phyloP scores from a whole-genome alignment of 2,113 vertebrate species.

The Amphiprion ocellaris region DNA sequence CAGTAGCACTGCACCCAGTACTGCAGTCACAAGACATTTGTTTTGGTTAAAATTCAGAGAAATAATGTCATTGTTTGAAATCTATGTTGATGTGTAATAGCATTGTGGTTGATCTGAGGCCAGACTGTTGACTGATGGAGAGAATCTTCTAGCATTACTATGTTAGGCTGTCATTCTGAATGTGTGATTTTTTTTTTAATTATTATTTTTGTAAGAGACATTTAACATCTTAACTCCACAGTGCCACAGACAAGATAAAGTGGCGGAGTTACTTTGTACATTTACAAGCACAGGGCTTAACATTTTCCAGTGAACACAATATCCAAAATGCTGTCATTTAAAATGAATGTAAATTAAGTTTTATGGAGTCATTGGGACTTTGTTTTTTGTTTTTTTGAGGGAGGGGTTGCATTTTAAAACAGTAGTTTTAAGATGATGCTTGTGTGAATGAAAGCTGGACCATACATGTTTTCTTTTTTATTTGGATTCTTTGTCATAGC shows the following conservation, averaged over 20 bases:
- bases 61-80: neutral
- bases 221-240: neutral
- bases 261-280: neutral
- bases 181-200: neutral
- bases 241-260: neutral
- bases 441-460: constrained; percentile 56
- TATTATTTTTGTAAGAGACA: neutral
- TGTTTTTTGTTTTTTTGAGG: constrained; percentile 17
- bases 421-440: constrained; percentile 67
- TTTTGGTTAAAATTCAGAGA: no score
- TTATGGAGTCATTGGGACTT: constrained; percentile 8
- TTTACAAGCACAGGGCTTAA: constrained; percentile 42
- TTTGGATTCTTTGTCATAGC: neutral
- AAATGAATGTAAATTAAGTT: constrained; percentile 72
- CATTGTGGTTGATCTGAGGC: neutral
- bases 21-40: no score
- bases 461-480: neutral
- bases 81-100: neutral
- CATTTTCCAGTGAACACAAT: constrained; percentile 57
- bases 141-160: neutral
- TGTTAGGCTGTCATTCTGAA: neutral
- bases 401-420: neutral
- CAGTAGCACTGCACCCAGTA: no score
- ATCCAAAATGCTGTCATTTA: constrained; percentile 77
- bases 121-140: neutral